Percentiles rank a stretch among this genome's conserved stretches.
These are phyloP conservation scores for Drosophila formosana DNA, from an alignment of 2,888 invertebrate genomes.

Conservation along the genomic window DNA sequence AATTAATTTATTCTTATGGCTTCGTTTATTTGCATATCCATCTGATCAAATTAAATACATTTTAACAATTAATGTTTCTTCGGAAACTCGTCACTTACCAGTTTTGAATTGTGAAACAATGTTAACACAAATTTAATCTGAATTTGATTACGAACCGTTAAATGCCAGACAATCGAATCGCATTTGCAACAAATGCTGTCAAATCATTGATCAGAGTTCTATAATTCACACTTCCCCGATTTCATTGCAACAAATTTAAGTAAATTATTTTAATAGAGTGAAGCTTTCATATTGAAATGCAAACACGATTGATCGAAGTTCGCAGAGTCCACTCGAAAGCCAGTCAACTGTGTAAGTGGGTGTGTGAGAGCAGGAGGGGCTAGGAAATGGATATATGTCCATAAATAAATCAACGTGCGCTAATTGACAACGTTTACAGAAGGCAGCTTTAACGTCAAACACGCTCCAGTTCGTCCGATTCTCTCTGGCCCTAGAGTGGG, in stretches of 20 bases:
- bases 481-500: constrained; percentile 14
- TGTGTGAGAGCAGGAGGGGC: constrained; percentile 7
- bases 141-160: no score
- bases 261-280: constrained; percentile 24
- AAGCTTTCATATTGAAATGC: constrained; percentile 53
- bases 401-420: constrained; percentile 71
- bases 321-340: constrained; percentile 32
- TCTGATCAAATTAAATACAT: no score
- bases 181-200: neutral
- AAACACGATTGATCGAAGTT: constrained; percentile 57
- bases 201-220: constrained; percentile 2
- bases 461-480: constrained; percentile 70
- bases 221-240: neutral
- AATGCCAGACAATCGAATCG: neutral
- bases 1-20: no score
- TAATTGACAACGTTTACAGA: constrained; percentile 65
- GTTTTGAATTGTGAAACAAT: no score
- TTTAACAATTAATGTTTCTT: no score
- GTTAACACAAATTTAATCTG: no score
- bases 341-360: constrained; percentile 41
- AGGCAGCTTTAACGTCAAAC: constrained; percentile 27
- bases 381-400: constrained; percentile 29
- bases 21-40: no score
- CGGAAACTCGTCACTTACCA: no score
- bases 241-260: constrained; percentile 8